Base-by-base conservation (phyloP, 2,797 vertebrate species). In the Gallirallus australis region DNA sequence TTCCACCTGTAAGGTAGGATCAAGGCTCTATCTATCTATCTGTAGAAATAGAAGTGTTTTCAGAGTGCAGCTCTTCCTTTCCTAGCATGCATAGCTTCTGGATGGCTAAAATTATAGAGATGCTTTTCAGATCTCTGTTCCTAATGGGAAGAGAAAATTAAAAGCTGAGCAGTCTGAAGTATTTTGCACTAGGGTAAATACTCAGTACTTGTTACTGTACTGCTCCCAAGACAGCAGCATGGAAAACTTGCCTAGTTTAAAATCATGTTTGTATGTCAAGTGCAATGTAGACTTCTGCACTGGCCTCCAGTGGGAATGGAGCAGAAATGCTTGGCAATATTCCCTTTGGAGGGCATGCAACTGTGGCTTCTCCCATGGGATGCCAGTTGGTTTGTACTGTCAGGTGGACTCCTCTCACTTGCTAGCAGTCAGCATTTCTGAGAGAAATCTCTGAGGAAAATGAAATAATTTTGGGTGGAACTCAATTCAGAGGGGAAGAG, bases 211-310 rank as follows among this genome's bases (percentile, higher is more conserved):
- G 17, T 15, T 61, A 23, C 23, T 30, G 52, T 30, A 5, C 64
- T 76, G 65, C 2, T 6, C 6, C 14, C 48, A 48, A 61, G 65
- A 54, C 10, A 81, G 25, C 12, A 65, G 4, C 15, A 25, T 9
- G 31, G 31, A 61, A 81, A 89, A 57, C 7, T 13, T 35, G 33
- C 18, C 57, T 79, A 40, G 42, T 64, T 89, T 47, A 64, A 47
- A 69, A 16, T 42, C 19, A 21, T 3, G 7, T 0, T 1, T 42
- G 5, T 3, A 5, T 17, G 37, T 52, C 35, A 69, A 3, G 0
- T 13, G 9, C 18, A 39, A 13, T 30, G 33, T 17, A 69, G 24
- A 77, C 16, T 8, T 8, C 15, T 31, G 2, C 5, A 4, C 2
- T 15, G 24, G 19, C 40, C 30, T 68, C 48, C 1, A 0, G 2